Evolutionary conservation across 1,140 invertebrate genomes (phyloP), one percentile per base, ranked within the genome.

Genomic region (Latrodectus geometricus): DNA sequence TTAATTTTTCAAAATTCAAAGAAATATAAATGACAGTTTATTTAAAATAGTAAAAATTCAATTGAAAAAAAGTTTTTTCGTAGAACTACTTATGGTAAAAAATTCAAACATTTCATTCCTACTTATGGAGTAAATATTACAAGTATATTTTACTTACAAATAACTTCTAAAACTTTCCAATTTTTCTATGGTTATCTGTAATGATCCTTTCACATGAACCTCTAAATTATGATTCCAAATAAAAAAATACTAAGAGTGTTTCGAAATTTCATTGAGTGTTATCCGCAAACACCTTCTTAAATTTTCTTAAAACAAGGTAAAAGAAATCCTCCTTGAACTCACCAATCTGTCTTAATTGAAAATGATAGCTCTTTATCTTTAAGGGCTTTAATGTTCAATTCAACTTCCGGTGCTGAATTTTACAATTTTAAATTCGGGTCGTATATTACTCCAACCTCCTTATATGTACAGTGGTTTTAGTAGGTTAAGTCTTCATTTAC

Each of bases 381-480:
- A 61, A 17, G 54, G 8, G 11, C 17, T 61, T 61, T 61, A 8
- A 3, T 61, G 11, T 61, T 11, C 11, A 61, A 61, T 61, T 14
- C 8, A 0, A 61, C 11, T 61, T 61, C 17, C 54, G 17, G 11
- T 61, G 11, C 11, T 14, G 11, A 61, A 14, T 61, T 61, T 11
- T 4, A 61, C 17, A 17, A 61, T 14, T 17, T 61, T 61, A 14
- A 14, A 61, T 17, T 11, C 23, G 11, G n/a, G 9, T 20, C 50
- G 15, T 35, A 65, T 23, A 48, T 23, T 78, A 78, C 76, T 35
- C 48, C 14, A 73, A 9, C 21, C n/a, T n/a, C 79, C 79, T 56
- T 56, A 52, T 73, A 73, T 73, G 79, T 68, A 21, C 68, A 73
- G 8, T 20, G 69, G 54, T 14, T 82, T 82, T 82, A 82, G 69